Evolutionary conservation across 2,888 invertebrate species (phyloP).

Genomic region (Heliconius hortense): DNA sequence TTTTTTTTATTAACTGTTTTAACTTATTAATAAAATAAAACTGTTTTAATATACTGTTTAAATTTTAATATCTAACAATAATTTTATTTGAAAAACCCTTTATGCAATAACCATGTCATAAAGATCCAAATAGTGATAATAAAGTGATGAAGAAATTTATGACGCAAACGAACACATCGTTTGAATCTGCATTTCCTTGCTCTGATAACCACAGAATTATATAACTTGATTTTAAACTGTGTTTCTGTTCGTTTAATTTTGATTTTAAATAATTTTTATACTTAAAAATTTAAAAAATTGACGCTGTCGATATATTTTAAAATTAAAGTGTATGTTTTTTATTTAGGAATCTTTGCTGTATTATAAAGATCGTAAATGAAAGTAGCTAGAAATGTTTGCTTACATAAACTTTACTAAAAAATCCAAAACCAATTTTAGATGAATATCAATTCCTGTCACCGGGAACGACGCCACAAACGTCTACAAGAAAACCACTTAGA

Average conservation of each 20-base stretch:
- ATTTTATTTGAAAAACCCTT: background rate
- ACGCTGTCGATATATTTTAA: background rate
- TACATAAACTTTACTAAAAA: background rate
- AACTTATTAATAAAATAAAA: too few relatives aligned
- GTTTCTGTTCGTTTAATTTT: background rate
- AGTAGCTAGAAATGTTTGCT: background rate
- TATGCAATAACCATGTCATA: slow-evolving; percentile 6
- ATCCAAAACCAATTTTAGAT: slow-evolving; percentile 54
- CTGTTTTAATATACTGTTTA: too few relatives aligned
- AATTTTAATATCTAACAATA: too few relatives aligned
- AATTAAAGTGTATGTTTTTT: background rate
- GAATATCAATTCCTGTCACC: slow-evolving; percentile 75
- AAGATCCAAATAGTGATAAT: slow-evolving; percentile 14
- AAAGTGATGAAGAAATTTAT: slow-evolving; percentile 13
- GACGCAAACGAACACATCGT: slow-evolving; percentile 15
- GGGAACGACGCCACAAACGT: slow-evolving; percentile 61
- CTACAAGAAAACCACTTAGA: slow-evolving; percentile 55
- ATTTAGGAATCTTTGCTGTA: background rate
- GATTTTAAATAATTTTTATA: too few relatives aligned
- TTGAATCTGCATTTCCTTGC: slow-evolving; percentile 19
- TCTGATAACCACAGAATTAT: slow-evolving; percentile 23
- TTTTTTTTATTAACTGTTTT: too few relatives aligned
- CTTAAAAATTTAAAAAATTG: background rate
- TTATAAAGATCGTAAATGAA: background rate
- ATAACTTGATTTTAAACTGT: background rate